Evolutionary conservation across 2,888 invertebrate genomes (phyloP), one percentile per base, ranked within the genome.

Genomic region (Xestia c-nigrum): DNA sequence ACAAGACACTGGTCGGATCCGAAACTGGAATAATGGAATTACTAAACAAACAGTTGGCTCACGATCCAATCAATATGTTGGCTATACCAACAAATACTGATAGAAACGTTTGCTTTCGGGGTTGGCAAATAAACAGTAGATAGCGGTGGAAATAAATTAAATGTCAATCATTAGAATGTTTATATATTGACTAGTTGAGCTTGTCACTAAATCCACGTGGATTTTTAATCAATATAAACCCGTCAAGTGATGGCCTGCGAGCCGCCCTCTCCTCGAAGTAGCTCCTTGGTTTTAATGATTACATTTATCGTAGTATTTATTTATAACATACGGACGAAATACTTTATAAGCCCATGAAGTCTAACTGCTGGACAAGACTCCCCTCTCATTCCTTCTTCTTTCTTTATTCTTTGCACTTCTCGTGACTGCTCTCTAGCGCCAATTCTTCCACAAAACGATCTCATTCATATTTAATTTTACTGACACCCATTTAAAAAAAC

Each of bases 31-130:
- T 76, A 57, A 76, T 76, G 57, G 47, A 59, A 68, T 76, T 59
- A 57, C 68, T 10, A 78, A 67, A 47, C 40, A 57, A 68, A 78
- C 40, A 59, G n/a, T 16, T 19, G 24, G 24, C 9, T 19, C n/a
- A 57, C 24, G 40, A 21, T 31, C 47, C 38, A 19, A 38, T 19
- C 40, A 69, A 69, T 78, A 69, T 43, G 40, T 68, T n/a, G 47
- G n/a, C 40, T 64, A n/a, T 64, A 64, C 78, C 19, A 21, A 78
- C 50, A 69, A 78, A 69, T 31, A 59, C 31, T 46, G 5, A 38
- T n/a, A 50, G 14, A 16, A 19, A 43, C 19, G 40, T 47, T 76
- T 78, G 10, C 50, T 78, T 59, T 31, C 24, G 9, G 40, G 21
- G 40, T 69, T 69, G 14, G 16, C 43, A 69, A 50, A 43, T 59